A percentile compares a stretch with the other conserved stretches of the same genome.
These are phyloP conservation scores for Poeciliopsis presidionis DNA, from an alignment of 2,797 vertebrate species.

Conservation along the genomic window DNA sequence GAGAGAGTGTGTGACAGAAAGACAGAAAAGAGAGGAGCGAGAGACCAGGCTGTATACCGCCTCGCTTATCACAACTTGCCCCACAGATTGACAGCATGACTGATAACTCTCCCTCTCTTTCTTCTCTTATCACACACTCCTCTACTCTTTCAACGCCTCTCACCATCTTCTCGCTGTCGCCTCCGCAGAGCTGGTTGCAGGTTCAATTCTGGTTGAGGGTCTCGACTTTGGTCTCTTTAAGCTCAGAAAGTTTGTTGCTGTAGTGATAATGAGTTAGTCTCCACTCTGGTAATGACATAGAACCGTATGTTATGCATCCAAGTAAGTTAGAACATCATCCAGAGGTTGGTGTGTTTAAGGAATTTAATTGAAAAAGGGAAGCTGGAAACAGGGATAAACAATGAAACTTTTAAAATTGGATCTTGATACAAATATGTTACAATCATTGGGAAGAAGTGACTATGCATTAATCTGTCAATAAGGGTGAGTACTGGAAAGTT, in stretches of 20 bases:
- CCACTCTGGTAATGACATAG: conserved; percentile 51
- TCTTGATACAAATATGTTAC: neutral
- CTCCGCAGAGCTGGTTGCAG: conserved; percentile 23
- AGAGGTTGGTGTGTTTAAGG: neutral
- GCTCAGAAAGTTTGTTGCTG: conserved; percentile 38
- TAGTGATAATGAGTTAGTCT: conserved; percentile 48
- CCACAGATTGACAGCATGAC: conserved; percentile 71
- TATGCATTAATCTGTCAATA: neutral
- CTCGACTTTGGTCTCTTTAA: conserved; percentile 48
- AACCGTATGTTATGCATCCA: conserved; percentile 9
- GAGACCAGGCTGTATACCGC: conserved; percentile 54
- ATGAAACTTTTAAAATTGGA: neutral
- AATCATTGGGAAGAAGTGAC: neutral
- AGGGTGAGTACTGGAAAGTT: neutral
- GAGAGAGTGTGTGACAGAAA: conserved; percentile 18
- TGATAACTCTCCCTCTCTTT: conserved; percentile 68
- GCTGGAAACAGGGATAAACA: neutral
- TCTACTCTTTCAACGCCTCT: conserved; percentile 24
- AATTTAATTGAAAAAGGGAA: neutral
- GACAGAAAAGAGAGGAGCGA: conserved; percentile 23
- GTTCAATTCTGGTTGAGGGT: conserved; percentile 38
- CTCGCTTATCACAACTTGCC: conserved; percentile 72
- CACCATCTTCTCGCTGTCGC: neutral
- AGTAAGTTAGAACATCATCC: neutral
- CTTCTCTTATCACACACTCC: conserved; percentile 42